Base-by-base conservation (phyloP, 2,797 vertebrate genomes). In the Pterois miles region DNA sequence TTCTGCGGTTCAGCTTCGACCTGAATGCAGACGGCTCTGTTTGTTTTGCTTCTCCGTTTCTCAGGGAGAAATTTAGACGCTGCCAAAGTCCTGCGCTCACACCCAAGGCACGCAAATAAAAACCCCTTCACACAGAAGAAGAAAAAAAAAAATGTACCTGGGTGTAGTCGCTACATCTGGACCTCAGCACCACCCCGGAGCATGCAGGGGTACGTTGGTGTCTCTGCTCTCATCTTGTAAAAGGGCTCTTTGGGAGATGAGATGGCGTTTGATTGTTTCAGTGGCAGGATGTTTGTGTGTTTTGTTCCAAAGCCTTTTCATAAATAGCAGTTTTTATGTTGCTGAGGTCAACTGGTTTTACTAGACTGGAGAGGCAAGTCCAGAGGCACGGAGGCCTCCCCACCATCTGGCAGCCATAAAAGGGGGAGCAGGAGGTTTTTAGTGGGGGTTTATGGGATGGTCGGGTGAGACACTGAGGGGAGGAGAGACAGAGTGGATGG, bases 331-430 rank as follows among this genome's bases (percentile, higher is more conserved):
- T 93, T 95, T 93, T 93, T 93, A 93, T 93, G 87, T 92, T 89
- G 80, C 86, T 23, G 92, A 93, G 94, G 94, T 95, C 94, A 94
- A 92, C 93, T 94, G 90, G 89, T 94, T 96, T 95, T 95, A 96
- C 94, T 94, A 92, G 92, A 94, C 93, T 88, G 77, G 91, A 94
- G 94, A 93, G 92, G 94, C 95, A 93, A 94, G 93, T 95, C 94
- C 94, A 95, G 93, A 95, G 93, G 92, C 94, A 89, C 90, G 91
- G 86, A 93, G 92, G 91, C 93, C 93, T 91, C 91, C 86, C 93
- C 86, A 75, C 95, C 95, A 96, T 96, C 95, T 95, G 95, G 93
- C 93, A 92, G 88, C 91, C 92, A 95, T 95, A 95, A 96, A 95
- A 94, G 87, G 93, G 86, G 88, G 91, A 93, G 89, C 92, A 88